Percentiles rank a stretch among this genome's conserved stretches.
Conservation (phyloP, 1,140 invertebrate species). For the Oryctes rhinoceros region DNA sequence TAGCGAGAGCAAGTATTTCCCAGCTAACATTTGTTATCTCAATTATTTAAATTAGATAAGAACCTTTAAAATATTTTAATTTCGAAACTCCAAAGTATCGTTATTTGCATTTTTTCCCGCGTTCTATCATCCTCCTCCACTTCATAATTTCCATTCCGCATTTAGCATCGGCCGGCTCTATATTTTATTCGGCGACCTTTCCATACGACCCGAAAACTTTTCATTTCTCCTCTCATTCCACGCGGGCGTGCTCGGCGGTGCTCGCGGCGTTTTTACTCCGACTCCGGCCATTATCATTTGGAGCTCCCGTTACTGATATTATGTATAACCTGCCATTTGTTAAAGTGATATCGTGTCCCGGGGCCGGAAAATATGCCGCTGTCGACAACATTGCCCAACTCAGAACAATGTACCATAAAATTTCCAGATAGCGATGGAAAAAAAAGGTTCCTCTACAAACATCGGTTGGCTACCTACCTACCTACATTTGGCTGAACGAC, state of each 20-base stretch:
- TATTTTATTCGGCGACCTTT: slow-evolving; percentile 30
- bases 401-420: slow-evolving; percentile 31
- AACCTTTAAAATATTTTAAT: not conserved
- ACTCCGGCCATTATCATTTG: slow-evolving; percentile 22
- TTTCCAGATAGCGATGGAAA: slow-evolving; percentile 30
- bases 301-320: slow-evolving; percentile 15
- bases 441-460: not conserved
- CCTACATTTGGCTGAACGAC: not conserved
- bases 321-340: slow-evolving; percentile 32
- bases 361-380: slow-evolving; percentile 29
- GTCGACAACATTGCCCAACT: slow-evolving; percentile 26
- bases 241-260: not conserved
- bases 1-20: too few species aligned
- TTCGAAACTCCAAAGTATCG: not conserved
- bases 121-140: not conserved
- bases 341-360: slow-evolving; percentile 31
- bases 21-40: not conserved
- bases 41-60: not conserved
- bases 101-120: not conserved
- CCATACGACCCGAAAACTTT: slow-evolving; percentile 33
- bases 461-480: too few species aligned
- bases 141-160: not conserved
- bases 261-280: not conserved
- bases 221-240: slow-evolving; percentile 25
- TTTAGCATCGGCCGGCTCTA: not conserved